Conservation (phyloP, 2,113 vertebrate species). For the Polypterus bichir region DNA sequence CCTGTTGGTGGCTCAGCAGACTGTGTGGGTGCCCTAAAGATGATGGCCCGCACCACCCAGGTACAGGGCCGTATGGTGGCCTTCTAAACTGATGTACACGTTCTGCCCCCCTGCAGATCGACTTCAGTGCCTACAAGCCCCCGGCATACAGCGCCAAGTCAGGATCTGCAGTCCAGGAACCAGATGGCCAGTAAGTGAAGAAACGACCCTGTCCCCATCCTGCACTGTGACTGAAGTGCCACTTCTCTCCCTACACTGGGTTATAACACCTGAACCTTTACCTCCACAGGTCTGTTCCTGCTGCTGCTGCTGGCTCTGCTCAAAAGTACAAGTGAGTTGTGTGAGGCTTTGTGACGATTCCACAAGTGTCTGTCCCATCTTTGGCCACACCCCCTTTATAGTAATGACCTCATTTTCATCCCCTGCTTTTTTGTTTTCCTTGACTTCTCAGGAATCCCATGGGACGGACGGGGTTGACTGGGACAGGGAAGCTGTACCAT, state of each 20-base stretch:
- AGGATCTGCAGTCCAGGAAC: conserved; percentile 10
- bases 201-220: not conserved
- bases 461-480: conserved; percentile 74
- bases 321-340: conserved; percentile 31
- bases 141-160: conserved; percentile 37
- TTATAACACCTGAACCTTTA: not conserved
- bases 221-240: too few species aligned
- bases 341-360: too few species aligned
- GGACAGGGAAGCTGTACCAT: conserved; percentile 55
- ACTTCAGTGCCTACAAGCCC: conserved; percentile 62
- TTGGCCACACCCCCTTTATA: too few species aligned
- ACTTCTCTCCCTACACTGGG: too few species aligned
- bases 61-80: not conserved
- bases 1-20: not conserved
- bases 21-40: not conserved
- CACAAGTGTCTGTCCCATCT: too few species aligned
- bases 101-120: conserved; percentile 41
- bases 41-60: not conserved
- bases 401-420: too few species aligned
- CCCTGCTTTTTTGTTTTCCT: too few species aligned
- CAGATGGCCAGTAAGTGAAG: conserved; percentile 26
- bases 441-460: too few species aligned
- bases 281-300: conserved; percentile 23
- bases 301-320: conserved; percentile 18
- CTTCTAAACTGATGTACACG: not conserved